Conservation (phyloP, 2,113 vertebrate species). For the Eidolon helvum region DNA sequence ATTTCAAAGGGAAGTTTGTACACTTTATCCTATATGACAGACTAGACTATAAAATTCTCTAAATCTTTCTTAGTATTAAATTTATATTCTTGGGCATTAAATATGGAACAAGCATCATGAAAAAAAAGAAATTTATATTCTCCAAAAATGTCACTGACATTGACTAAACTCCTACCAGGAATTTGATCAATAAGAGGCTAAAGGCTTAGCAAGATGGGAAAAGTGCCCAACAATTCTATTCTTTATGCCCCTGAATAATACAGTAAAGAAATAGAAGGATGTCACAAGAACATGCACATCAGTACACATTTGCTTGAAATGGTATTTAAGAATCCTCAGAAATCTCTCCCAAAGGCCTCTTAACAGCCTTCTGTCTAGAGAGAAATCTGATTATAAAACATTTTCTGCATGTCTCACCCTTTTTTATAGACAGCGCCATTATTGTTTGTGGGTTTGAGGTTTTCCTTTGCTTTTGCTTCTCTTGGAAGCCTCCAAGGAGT, state of each 20-base stretch:
- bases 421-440: neutral
- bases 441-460: neutral
- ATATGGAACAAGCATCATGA: neutral
- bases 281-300: constrained; percentile 52
- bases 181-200: constrained; percentile 2
- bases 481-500: neutral
- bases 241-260: constrained; percentile 53
- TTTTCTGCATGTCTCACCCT: neutral
- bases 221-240: neutral
- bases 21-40: neutral
- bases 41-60: neutral
- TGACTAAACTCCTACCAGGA: neutral
- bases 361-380: constrained; percentile 28
- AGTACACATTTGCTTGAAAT: constrained; percentile 55
- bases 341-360: constrained; percentile 39
- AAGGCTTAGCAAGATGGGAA: neutral
- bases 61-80: constrained; percentile 1
- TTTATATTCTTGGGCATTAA: neutral
- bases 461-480: constrained; percentile 36
- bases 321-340: constrained; percentile 63
- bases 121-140: neutral
- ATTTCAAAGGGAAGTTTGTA: neutral
- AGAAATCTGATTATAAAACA: constrained; percentile 30
- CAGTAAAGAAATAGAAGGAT: constrained; percentile 47
- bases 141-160: neutral